A percentile compares a stretch with the other conserved stretches of the same genome.
These are phyloP conservation scores for Dryoscopus gambensis DNA, from an alignment of 2,113 vertebrate species.

Conservation along the genomic window DNA sequence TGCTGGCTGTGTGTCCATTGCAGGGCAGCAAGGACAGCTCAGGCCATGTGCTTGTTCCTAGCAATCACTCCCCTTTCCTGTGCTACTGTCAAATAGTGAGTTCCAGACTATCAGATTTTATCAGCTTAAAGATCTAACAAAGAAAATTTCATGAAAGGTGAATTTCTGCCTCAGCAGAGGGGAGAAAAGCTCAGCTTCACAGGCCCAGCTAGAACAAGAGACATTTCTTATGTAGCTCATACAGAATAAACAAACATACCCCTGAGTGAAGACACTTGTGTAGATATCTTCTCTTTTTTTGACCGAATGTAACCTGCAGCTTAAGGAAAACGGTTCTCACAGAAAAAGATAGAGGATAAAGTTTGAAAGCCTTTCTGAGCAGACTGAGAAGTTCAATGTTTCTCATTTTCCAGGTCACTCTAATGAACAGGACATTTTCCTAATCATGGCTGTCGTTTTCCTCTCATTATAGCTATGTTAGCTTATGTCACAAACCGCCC, in stretches of 20 bases:
- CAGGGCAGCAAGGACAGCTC: not conserved
- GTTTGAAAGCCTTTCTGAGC: not conserved
- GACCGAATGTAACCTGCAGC: not conserved
- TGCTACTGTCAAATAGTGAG: not conserved
- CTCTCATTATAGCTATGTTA: not conserved
- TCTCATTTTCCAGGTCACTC: not conserved
- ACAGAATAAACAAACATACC: not conserved
- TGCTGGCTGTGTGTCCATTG: not conserved
- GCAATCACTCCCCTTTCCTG: not conserved
- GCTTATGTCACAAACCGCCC: not conserved
- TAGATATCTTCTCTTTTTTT: not conserved
- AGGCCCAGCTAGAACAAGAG: not conserved
- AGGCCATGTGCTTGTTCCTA: not conserved
- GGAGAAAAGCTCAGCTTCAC: not conserved
- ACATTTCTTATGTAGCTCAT: not conserved
- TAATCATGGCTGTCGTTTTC: not conserved
- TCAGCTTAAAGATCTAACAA: not conserved
- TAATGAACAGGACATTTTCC: not conserved
- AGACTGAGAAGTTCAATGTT: not conserved
- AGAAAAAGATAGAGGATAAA: not conserved
- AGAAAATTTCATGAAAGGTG: not conserved
- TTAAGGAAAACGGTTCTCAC: not conserved
- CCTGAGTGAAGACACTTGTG: not conserved
- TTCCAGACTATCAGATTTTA: not conserved
- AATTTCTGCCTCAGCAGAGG: not conserved